Evolutionary conservation across 2,888 invertebrate species (phyloP).

Genomic region (Cenopis cana): DNA sequence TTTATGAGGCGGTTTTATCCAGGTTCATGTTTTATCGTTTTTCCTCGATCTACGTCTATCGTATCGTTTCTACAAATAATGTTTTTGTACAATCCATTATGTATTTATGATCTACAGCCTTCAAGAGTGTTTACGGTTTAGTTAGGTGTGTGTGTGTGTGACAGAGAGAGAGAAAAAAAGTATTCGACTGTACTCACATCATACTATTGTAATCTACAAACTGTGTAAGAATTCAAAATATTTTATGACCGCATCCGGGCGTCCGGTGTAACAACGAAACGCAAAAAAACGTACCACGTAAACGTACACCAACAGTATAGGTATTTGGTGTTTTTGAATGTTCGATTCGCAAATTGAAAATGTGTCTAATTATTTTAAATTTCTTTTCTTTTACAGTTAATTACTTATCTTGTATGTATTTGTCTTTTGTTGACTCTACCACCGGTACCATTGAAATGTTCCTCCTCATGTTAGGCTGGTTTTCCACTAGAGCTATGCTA

Average conservation of each 20-base stretch:
- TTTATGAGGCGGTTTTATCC: neutral
- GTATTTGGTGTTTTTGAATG: neutral
- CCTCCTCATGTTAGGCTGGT: too few species aligned
- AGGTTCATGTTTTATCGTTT: conserved; percentile 7
- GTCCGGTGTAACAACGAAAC: conserved; percentile 4
- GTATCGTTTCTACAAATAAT: neutral
- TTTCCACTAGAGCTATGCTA: too few species aligned
- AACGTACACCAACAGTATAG: neutral
- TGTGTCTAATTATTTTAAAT: too few species aligned
- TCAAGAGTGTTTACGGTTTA: too few species aligned
- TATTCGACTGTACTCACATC: neutral
- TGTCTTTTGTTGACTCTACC: too few species aligned
- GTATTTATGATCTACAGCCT: too few species aligned
- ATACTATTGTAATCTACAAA: neutral
- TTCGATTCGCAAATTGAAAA: neutral
- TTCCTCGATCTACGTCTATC: neutral
- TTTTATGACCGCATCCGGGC: conserved; percentile 14
- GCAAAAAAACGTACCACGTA: conserved; percentile 3
- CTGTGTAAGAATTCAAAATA: conserved; percentile 6
- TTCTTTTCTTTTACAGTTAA: too few species aligned
- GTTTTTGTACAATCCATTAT: neutral
- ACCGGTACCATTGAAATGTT: too few species aligned
- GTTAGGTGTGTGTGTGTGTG: too few species aligned
- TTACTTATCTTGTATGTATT: too few species aligned
- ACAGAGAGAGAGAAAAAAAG: too few species aligned